These are phyloP conservation scores for Escarpia spicata DNA, from an alignment of 2,888 invertebrate genomes.

Conservation along the genomic window DNA sequence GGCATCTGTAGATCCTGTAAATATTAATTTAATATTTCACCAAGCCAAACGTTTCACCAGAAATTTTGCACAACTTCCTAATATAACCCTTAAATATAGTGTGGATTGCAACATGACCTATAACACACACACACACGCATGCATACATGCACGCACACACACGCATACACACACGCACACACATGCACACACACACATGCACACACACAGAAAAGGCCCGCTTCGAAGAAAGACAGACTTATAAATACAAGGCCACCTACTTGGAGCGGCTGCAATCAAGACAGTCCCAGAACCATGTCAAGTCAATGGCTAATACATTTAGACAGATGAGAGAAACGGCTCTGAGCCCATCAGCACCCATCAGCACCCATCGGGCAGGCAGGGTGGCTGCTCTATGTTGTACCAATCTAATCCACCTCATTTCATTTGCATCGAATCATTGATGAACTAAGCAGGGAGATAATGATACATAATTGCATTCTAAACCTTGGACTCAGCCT, in stretches of 20 bases:
- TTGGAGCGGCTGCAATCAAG: not conserved
- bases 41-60: too few species aligned
- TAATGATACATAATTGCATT: not conserved
- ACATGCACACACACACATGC: too few species aligned
- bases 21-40: too few species aligned
- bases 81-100: too few species aligned
- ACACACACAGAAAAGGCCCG: not conserved
- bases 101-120: too few species aligned
- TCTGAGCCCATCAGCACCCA: not conserved
- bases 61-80: too few species aligned
- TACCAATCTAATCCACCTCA: not conserved
- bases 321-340: not conserved
- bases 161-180: too few species aligned
- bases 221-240: not conserved
- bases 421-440: constrained; percentile 9
- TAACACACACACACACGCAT: too few species aligned
- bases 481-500: not conserved
- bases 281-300: not conserved
- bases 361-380: not conserved
- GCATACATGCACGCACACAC: too few species aligned
- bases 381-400: not conserved
- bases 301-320: not conserved
- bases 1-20: too few species aligned
- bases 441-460: not conserved
- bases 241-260: not conserved